Evolutionary conservation across 2,113 vertebrate species (phyloP), one percentile per base, ranked within the genome.

Genomic region (Chionis minor): DNA sequence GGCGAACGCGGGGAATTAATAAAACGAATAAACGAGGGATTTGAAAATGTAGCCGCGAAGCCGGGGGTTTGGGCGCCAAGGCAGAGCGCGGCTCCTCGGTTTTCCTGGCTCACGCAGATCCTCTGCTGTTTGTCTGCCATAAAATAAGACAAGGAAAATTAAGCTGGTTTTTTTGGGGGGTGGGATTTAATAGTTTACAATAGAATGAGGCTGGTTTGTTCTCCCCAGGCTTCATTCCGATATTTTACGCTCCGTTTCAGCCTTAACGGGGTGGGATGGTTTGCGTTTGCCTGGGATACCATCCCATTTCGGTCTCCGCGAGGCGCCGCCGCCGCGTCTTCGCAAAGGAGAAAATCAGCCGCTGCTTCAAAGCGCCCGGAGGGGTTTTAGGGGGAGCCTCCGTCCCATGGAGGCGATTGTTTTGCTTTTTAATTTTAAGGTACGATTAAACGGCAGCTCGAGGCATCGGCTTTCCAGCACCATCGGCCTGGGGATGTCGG

Each of bases 301-400:
- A 5, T 3, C 6, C 1, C 2, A 10, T 17, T 69, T 44, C 2
- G 5, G 20, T 21, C 44, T 51, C 12, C 2, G 12, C 2, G 6
- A 24, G 82, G 56, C 49, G 5, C 35, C 62, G 67, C 4, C 2
- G 13, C 12, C 27, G 62, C 62, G 65, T 19, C 56, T 77, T 56
- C 14, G 5, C 28, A 3, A 40, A 42, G 0, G 5, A 24, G 21
- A 35, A 66, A 49, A 16, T 16, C 58, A 3, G 0, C 5, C 0
- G 4, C 61, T 22, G 13, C 49, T 19, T 22, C 79, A 55, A 40
- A n/a, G 27, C 28, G 26, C 59, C 54, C 4, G 4, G 27, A 32
- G 8, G 12, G 33, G 24, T 42, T 78, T 56, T 2, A 8, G 33
- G 23, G 6, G 24, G 22, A 20, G 7, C 30, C 75, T 63, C 55